These are phyloP conservation scores for Apodemus speciosus DNA, from an alignment of 2,113 vertebrate genomes.

Conservation along the genomic window DNA sequence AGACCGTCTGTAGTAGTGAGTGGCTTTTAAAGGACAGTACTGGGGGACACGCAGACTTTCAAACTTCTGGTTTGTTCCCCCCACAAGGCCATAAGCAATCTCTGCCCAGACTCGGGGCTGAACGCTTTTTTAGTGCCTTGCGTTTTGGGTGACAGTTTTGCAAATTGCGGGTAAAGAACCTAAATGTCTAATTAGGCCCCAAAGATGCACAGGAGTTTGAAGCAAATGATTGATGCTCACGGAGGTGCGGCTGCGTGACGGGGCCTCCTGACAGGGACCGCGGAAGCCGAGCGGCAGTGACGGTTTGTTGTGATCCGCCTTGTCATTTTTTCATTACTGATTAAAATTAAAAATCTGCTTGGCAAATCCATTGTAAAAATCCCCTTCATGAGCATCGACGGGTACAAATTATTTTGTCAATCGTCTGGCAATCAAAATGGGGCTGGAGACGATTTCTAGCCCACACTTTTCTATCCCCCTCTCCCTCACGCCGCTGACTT, in stretches of 20 bases:
- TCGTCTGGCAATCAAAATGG: conserved; percentile 90
- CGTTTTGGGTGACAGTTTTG: conserved; percentile 88
- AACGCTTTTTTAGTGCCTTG: conserved; percentile 81
- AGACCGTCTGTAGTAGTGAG: not conserved
- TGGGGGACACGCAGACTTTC: not conserved
- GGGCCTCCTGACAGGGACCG: conserved; percentile 94
- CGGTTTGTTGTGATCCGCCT: conserved; percentile 99
- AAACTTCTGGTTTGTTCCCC: conserved; percentile 44
- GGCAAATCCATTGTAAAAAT: conserved; percentile 93
- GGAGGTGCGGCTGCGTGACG: conserved; percentile 93
- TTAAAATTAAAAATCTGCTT: conserved; percentile 97
- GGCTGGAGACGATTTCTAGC: conserved; percentile 84
- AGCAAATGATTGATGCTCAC: conserved; percentile 95
- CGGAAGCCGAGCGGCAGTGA: conserved; percentile 95
- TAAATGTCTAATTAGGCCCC: conserved; percentile 90
- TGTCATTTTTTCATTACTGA: conserved; percentile 99
- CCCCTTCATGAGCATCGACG: conserved; percentile 91
- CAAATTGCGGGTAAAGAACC: conserved; percentile 89
- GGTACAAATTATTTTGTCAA: conserved; percentile 99
- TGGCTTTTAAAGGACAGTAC: not conserved
- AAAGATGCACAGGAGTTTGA: conserved; percentile 87
- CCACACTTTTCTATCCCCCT: conserved; percentile 80
- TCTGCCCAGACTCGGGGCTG: conserved; percentile 40
- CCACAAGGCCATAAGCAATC: conserved; percentile 56
- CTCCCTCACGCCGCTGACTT: conserved; percentile 83